phyloP scores from a whole-genome alignment of 2,888 invertebrate genomes.

The Cantharis flavilabris region DNA sequence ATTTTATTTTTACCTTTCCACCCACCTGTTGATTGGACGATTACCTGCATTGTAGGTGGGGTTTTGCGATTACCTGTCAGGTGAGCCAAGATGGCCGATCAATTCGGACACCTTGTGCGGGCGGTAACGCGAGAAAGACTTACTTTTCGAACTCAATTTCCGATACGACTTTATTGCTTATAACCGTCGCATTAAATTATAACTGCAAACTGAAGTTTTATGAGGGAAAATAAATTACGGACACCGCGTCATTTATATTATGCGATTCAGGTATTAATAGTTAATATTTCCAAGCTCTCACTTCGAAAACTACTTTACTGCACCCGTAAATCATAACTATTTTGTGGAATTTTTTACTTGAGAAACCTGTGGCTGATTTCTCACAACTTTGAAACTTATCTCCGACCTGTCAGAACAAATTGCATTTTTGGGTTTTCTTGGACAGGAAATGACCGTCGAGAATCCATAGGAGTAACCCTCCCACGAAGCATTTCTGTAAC shows the following conservation, averaged over 20 bases:
- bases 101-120: not conserved
- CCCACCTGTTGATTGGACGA: slow-evolving; percentile 17
- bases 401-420: slow-evolving; percentile 35
- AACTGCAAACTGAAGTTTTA: not conserved
- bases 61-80: slow-evolving; percentile 1
- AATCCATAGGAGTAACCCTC: slow-evolving; percentile 32
- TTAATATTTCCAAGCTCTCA: not conserved
- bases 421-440: slow-evolving; percentile 38
- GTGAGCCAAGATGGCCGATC: not conserved
- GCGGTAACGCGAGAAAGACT: not conserved
- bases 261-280: slow-evolving; percentile 1
- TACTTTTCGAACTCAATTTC: not conserved
- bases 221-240: not conserved
- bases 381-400: slow-evolving; percentile 8
- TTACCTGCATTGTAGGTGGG: slow-evolving; percentile 15
- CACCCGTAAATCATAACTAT: slow-evolving; percentile 6
- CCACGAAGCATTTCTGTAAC: slow-evolving; percentile 26
- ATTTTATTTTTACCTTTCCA: slow-evolving; percentile 4
- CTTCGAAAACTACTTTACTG: slow-evolving; percentile 6
- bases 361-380: slow-evolving; percentile 13
- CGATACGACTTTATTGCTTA: not conserved
- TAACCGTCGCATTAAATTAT: not conserved
- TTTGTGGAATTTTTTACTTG: not conserved
- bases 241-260: not conserved
- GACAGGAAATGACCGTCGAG: slow-evolving; percentile 37